Conservation (phyloP, 2,797 vertebrate species). For the Enteromius mattozi region DNA sequence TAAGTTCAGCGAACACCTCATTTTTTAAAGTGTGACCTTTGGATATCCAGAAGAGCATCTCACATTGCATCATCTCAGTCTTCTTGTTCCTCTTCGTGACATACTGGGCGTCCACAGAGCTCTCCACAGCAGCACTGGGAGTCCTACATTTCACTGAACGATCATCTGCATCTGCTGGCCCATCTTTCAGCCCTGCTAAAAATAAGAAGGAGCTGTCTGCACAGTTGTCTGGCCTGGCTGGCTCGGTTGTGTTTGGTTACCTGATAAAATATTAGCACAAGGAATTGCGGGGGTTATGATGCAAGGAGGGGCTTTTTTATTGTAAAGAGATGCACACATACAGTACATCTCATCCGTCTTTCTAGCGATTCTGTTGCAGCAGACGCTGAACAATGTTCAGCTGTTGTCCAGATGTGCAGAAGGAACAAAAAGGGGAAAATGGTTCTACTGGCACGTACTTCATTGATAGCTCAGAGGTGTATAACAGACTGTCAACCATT, state of each 20-base stretch:
- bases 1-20: conserved; percentile 10
- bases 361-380: conserved; percentile 65
- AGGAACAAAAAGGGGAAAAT: conserved; percentile 58
- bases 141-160: conserved; percentile 45
- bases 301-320: conserved; percentile 28
- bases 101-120: conserved; percentile 49
- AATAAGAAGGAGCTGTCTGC: conserved; percentile 65
- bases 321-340: conserved; percentile 40
- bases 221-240: conserved; percentile 53
- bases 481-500: neutral
- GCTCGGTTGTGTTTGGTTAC: conserved; percentile 60
- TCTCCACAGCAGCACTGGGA: conserved; percentile 48
- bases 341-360: conserved; percentile 49
- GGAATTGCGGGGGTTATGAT: conserved; percentile 38
- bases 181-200: conserved; percentile 68
- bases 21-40: conserved; percentile 13
- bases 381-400: conserved; percentile 71
- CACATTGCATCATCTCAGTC: conserved; percentile 33
- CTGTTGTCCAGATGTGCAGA: conserved; percentile 81
- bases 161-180: conserved; percentile 54
- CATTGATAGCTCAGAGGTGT: conserved; percentile 20
- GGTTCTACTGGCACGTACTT: conserved; percentile 23
- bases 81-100: conserved; percentile 38
- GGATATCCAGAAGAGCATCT: conserved; percentile 3
- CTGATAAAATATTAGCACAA: conserved; percentile 62